Base-by-base conservation (phyloP, 2,797 vertebrate species). In the Scomberomorus guttatus region DNA sequence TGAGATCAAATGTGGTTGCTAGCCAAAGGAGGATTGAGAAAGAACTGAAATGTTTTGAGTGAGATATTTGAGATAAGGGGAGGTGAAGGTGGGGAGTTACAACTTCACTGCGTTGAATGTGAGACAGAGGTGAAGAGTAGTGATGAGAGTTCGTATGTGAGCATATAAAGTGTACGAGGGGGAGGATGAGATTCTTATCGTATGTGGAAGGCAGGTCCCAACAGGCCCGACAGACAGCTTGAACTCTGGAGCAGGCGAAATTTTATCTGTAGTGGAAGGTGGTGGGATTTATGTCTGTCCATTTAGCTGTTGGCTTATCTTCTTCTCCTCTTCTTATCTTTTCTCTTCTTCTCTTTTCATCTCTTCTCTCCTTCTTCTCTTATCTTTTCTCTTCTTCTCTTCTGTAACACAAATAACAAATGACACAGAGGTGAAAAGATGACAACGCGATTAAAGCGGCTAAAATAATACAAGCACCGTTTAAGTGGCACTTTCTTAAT, bases 201-300 rank as follows among this genome's bases (percentile, higher is more conserved):
- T 86, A 75, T 89, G 80, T 89, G 75, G 78, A 71, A 58, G 82
- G 81, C 91, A 60, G 73, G 89, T 90, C 74, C 72, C 13, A 73
- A 66, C 86, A 89, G 55, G 83, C 63, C 29, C 8, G 29, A 56
- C 25, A 86, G 61, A 79, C 65, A 62, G 68, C 75, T 56, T 52
- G 37, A 72, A 50, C 75, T 68, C 15, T 51, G 27, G 20, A 52
- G 73, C 12, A 57, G 32, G 15, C 2, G 24, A 42, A 65, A 34
- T 42, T 58, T 22, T 3, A 39, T 20, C 54, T 25, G n/a, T 9
- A 65, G n/a, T 51, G 64, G 59, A 65, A 6, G 25, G 22, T 56
- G 52, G 12, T 13, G 1, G 57, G n/a, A 24, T 57, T 59, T 7
- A n/a, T 56, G 22, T 55, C 34, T 50, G 9, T 25, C 34, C 10